Percentiles rank a stretch among this genome's conserved stretches.
Evolutionary conservation across 2,113 vertebrate species (phyloP).

Genomic region (Phyllostomus hastatus): DNA sequence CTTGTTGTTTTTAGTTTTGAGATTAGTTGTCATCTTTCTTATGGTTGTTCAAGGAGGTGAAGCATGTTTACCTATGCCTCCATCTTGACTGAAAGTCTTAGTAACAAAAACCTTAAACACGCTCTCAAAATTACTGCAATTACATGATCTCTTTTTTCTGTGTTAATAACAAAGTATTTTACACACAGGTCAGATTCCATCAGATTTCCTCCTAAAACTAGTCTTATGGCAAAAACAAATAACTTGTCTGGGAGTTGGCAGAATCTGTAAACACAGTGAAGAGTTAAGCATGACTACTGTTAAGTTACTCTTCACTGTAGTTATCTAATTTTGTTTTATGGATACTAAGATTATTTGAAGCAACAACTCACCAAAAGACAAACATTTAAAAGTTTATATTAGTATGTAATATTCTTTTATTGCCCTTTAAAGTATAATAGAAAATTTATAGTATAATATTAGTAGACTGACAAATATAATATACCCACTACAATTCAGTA

Average conservation of each 20-base stretch:
- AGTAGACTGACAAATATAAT: neutral
- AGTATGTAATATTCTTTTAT: neutral
- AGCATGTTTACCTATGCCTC: too few species aligned
- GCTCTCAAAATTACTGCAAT: constrained; percentile 45
- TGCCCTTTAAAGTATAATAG: neutral
- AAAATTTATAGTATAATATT: neutral
- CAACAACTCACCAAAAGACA: constrained; percentile 12
- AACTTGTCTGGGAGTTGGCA: constrained; percentile 38
- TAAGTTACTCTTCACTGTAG: neutral
- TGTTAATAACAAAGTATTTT: neutral
- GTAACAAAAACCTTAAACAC: constrained; percentile 32
- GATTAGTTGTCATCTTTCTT: too few species aligned
- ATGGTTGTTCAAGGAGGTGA: too few species aligned
- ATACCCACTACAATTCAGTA: neutral
- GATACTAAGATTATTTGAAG: neutral
- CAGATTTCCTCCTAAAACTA: constrained; percentile 37
- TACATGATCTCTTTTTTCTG: constrained; percentile 33
- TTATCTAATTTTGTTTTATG: neutral
- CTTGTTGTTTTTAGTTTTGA: too few species aligned
- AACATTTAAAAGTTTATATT: constrained; percentile 23
- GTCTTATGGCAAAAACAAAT: constrained; percentile 53
- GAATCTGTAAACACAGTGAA: constrained; percentile 62
- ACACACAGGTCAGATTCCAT: neutral
- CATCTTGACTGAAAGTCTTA: too few species aligned
- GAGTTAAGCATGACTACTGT: neutral